Evolutionary conservation across 2,797 vertebrate species (phyloP).

Genomic region (Cyprinodon diabolis): DNA sequence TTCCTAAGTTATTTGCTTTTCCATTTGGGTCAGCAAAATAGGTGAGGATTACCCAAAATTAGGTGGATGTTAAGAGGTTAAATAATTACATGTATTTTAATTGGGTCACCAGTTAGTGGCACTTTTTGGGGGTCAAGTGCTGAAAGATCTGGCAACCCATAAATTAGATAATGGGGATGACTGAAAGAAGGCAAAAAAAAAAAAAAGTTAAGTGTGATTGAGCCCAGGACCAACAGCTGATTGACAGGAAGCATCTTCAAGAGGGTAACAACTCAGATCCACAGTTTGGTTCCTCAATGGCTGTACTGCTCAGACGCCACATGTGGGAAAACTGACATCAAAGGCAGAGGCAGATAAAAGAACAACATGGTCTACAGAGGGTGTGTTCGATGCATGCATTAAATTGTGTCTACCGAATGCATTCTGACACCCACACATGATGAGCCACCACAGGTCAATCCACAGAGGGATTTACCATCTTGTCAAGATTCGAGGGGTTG

Average conservation of each 20-base stretch:
- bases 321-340: slow-evolving; percentile 66
- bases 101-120: too few relatives aligned
- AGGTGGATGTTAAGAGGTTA: too few relatives aligned
- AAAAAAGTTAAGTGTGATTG: slow-evolving; percentile 27
- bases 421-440: slow-evolving; percentile 21
- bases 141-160: too few relatives aligned
- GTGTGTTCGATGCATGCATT: slow-evolving; percentile 65
- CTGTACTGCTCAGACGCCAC: slow-evolving; percentile 58
- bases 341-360: slow-evolving; percentile 75
- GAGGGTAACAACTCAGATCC: slow-evolving; percentile 50
- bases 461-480: slow-evolving; percentile 33
- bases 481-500: slow-evolving; percentile 35
- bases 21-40: too few relatives aligned
- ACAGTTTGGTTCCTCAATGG: slow-evolving; percentile 61
- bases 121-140: too few relatives aligned
- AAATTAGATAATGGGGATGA: neutral
- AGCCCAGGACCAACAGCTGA: slow-evolving; percentile 35
- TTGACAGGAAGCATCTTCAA: slow-evolving; percentile 53
- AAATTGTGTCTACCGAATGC: slow-evolving; percentile 41
- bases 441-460: slow-evolving; percentile 45
- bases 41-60: too few relatives aligned
- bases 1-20: too few relatives aligned
- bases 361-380: slow-evolving; percentile 47
- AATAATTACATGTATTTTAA: too few relatives aligned
- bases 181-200: neutral